A percentile compares a stretch with the other conserved stretches of the same genome.
phyloP scores from a whole-genome alignment of 1,140 invertebrate species.

The Drosophila oshimai region DNA sequence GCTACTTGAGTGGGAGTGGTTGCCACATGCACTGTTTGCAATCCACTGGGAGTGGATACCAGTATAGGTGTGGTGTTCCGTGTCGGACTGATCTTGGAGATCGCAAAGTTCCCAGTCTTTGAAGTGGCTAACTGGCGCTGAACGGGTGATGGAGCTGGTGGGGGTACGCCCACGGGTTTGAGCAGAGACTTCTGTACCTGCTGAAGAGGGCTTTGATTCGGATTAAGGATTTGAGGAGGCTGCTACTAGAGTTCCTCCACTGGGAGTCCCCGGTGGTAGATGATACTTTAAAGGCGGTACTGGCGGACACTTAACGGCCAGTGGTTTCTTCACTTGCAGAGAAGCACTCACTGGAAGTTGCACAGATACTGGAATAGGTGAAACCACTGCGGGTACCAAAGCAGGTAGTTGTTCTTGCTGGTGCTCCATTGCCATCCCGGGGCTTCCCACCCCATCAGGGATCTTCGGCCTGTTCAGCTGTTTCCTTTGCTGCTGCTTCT shows the following conservation, averaged over 20 bases:
- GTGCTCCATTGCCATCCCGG: not conserved
- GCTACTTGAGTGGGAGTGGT: conserved; percentile 47
- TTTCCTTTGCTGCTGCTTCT: conserved; percentile 69
- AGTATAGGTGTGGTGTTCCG: conserved; percentile 73
- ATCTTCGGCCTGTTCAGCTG: conserved; percentile 57
- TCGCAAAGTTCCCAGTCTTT: conserved; percentile 13
- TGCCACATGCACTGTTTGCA: conserved; percentile 81
- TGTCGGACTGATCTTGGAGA: conserved; percentile 43
- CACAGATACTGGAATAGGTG: conserved; percentile 3
- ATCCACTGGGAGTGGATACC: conserved; percentile 71
- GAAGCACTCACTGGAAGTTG: not conserved
- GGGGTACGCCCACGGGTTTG: conserved; percentile 41
- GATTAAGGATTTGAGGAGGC: conserved; percentile 5
- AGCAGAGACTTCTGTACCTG: conserved; percentile 68
- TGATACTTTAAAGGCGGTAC: conserved; percentile 78
- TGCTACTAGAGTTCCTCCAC: not conserved
- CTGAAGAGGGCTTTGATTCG: not conserved
- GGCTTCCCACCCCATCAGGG: not conserved
- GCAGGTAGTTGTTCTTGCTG: conserved; percentile 30
- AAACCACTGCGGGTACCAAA: conserved; percentile 59
- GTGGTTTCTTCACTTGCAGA: conserved; percentile 44
- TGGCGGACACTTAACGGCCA: conserved; percentile 60
- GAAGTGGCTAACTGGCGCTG: conserved; percentile 3
- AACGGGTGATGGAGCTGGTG: conserved; percentile 2
- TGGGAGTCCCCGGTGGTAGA: conserved; percentile 38